Conservation (phyloP, 92 coral and sea anemone species). For the Meandrina meandrites region DNA sequence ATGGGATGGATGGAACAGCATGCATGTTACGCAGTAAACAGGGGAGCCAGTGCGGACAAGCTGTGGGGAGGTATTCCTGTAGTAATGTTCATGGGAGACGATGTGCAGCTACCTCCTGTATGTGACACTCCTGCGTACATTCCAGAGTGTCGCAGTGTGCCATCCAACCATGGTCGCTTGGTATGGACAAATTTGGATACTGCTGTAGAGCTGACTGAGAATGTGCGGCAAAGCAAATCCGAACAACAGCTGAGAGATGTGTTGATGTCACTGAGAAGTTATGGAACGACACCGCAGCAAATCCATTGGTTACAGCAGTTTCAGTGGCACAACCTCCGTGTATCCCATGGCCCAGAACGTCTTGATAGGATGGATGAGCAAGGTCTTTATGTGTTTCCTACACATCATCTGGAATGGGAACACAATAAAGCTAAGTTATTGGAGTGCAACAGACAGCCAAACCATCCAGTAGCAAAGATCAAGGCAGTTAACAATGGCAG, state of each 20-base stretch:
- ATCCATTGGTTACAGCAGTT: constrained; percentile 35
- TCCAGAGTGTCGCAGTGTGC: constrained; percentile 42
- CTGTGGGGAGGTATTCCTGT: constrained; percentile 52
- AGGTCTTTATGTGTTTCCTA: constrained; percentile 51
- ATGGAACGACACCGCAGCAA: constrained; percentile 38
- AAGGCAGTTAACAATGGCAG: no score
- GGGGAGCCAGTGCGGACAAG: constrained; percentile 25
- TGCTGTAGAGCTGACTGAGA: constrained; percentile 50
- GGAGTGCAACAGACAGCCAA: constrained; percentile 31
- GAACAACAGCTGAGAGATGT: constrained; percentile 45
- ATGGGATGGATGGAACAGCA: constrained; percentile 64
- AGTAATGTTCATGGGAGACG: constrained; percentile 56
- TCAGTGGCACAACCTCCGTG: constrained; percentile 43
- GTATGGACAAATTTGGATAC: constrained; percentile 48
- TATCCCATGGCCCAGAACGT: constrained; percentile 21
- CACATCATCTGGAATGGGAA: constrained; percentile 46
- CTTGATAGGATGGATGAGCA: constrained; percentile 45
- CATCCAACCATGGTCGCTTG: constrained; percentile 51
- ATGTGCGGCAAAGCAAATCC: constrained; percentile 42
- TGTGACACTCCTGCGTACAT: constrained; percentile 39
- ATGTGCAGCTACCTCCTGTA: constrained; percentile 51
- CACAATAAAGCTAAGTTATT: constrained; percentile 36
- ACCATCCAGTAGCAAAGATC: constrained; percentile 46
- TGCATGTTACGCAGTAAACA: constrained; percentile 28
- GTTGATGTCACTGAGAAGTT: constrained; percentile 35